Conservation (phyloP, 2,113 vertebrate species). For the Cnemophilus loriae region DNA sequence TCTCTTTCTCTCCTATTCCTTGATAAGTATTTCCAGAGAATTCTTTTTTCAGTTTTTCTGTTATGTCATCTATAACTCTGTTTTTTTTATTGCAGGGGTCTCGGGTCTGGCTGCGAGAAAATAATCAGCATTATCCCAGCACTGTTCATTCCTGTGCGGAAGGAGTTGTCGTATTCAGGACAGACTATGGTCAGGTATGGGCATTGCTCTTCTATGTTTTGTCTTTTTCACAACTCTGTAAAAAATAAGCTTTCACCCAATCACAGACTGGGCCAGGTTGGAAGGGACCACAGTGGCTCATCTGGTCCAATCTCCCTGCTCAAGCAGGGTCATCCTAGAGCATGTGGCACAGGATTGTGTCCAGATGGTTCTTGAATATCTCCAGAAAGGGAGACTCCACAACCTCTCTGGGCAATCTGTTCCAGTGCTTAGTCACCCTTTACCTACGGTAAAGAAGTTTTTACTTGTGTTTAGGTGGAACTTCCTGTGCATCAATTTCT, state of each 20-base stretch:
- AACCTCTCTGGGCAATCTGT: background rate
- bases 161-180: conserved; percentile 85
- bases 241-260: background rate
- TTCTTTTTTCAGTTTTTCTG: background rate
- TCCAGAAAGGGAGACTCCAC: background rate
- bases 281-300: background rate
- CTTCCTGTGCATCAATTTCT: background rate
- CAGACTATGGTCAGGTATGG: conserved; percentile 89
- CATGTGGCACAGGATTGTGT: background rate
- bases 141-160: conserved; percentile 89
- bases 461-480: background rate
- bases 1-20: background rate
- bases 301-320: background rate
- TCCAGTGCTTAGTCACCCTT: too few species aligned
- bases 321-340: background rate
- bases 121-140: conserved; percentile 88
- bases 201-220: accelerated
- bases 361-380: background rate
- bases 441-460: background rate
- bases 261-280: too few species aligned
- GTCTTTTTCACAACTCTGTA: background rate
- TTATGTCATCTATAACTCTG: background rate
- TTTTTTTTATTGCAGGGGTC: conserved; percentile 78
- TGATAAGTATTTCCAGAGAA: background rate
- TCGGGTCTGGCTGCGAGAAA: conserved; percentile 91